A percentile compares a stretch with the other conserved stretches of the same genome.
Evolutionary conservation across 2,888 invertebrate genomes (phyloP).

Genomic region (Athripsodes cinereus): DNA sequence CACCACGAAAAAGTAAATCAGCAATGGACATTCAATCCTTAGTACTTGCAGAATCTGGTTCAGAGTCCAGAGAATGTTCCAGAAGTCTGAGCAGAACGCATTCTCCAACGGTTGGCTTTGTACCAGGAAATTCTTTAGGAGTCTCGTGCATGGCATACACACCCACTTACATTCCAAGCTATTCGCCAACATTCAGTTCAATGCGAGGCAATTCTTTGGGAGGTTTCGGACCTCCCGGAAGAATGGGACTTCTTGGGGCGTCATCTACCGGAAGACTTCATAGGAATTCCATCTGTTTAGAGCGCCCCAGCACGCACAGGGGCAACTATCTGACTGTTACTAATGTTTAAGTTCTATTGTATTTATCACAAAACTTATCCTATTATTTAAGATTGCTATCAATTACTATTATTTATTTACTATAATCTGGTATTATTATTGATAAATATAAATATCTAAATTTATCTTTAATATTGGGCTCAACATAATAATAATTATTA

Average conservation of each 20-base stretch:
- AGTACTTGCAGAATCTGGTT: slow-evolving; percentile 18
- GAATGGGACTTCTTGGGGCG: slow-evolving; percentile 16
- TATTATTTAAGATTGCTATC: no score
- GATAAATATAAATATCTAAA: no score
- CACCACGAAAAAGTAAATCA: slow-evolving; percentile 72
- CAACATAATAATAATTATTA: no score
- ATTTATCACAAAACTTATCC: no score
- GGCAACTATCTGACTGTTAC: slow-evolving; percentile 26
- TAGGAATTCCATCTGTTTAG: slow-evolving; percentile 25
- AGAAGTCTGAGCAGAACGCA: slow-evolving; percentile 19
- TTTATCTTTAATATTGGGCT: no score
- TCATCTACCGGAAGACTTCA: slow-evolving; percentile 20
- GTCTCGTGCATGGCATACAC: slow-evolving; percentile 20
- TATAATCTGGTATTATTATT: no score
- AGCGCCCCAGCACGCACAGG: slow-evolving; percentile 23
- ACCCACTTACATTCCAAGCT: slow-evolving; percentile 10
- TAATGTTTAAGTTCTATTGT: slow-evolving; percentile 20
- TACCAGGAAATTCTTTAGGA: slow-evolving; percentile 26
- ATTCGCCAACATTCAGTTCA: slow-evolving; percentile 17
- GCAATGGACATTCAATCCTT: slow-evolving; percentile 69
- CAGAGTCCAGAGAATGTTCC: slow-evolving; percentile 13
- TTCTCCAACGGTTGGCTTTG: slow-evolving; percentile 25
- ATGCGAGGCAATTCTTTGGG: slow-evolving; percentile 22
- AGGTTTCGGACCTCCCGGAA: slow-evolving; percentile 19
- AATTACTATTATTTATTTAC: no score